Evolutionary conservation across 2,113 vertebrate species (phyloP), one percentile per base, ranked within the genome.

Genomic region (Pipra filicauda): DNA sequence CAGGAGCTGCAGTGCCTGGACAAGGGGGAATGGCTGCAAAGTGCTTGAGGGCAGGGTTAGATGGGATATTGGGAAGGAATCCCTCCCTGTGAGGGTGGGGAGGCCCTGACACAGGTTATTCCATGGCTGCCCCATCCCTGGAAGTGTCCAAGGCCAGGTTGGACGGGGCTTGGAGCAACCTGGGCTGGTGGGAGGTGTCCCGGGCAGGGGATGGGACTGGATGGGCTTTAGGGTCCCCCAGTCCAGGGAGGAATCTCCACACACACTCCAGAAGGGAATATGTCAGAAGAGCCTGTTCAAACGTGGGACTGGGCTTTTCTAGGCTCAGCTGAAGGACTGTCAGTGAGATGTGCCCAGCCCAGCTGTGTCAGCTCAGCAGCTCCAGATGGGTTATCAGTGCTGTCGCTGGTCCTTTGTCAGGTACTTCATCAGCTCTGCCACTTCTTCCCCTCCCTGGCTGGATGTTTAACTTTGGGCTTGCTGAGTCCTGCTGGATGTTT

Each of bases 71-170:
- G 37, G 51, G 84, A 22, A 27, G 37, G 39, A 23, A 61, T 61
- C 13, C 33, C 23, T 33, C 18, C 6, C 65, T 64, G 4, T 5
- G 65, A 30, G 48, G 41, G 8, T 4, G 66, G 6, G 0, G 1
- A 71, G 41, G 31, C 49, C 15, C 49, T 55, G 81, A 44, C 44
- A 3, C 33, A 61, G 84, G 37, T 51, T 51, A 0, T 61, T 11
- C 37, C 20, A 7, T 12, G 57, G n/a, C 20, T 39, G 57, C 57
- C 39, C 28, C 61, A 31, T 43, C 33, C 41, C 75, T 65, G 41
- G 17, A 1, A 18, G 3, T 35, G 58, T 2, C 26, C 37, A 1
- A 44, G 14, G 62, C 8, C 58, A 5, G 26, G 15, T 0, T 71
- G 48, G 65, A 26, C 5, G 26, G 49, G 49, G 49, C 39, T 71